Conservation (phyloP, 2,797 vertebrate genomes). For the Rhinella marina region DNA sequence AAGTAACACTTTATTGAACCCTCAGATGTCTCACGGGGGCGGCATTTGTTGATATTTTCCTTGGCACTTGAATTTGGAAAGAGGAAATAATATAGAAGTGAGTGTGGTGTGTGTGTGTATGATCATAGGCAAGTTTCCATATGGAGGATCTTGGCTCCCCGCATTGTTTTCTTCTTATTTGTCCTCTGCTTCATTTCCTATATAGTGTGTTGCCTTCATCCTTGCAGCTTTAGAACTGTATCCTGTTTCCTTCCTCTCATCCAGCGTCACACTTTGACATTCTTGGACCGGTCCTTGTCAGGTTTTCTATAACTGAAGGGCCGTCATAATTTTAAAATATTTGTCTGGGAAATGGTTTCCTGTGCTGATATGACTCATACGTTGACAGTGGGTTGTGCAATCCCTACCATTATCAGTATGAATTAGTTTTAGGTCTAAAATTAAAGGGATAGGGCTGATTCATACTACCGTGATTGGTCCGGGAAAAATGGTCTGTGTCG, state of each 20-base stretch:
- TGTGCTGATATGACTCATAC: constrained; percentile 12
- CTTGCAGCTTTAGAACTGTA: constrained; percentile 66
- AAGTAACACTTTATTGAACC: constrained; percentile 30
- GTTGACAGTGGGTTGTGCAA: background rate
- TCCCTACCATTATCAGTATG: background rate
- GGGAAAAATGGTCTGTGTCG: no score
- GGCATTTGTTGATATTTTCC: constrained; percentile 64
- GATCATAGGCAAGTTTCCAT: constrained; percentile 64
- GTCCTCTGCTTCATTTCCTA: constrained; percentile 66
- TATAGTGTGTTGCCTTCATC: constrained; percentile 61
- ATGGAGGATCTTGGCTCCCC: constrained; percentile 66
- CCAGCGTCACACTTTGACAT: constrained; percentile 58
- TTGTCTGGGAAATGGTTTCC: constrained; percentile 26
- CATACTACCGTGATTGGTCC: no score
- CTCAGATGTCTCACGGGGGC: constrained; percentile 20
- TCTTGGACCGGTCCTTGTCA: constrained; percentile 55
- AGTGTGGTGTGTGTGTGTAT: constrained; percentile 63
- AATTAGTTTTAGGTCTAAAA: no score
- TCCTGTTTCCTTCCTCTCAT: constrained; percentile 70
- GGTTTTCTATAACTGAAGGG: background rate
- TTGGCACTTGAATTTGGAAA: constrained; percentile 63
- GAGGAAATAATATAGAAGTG: constrained; percentile 70
- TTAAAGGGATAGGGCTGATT: no score
- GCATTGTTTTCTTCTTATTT: constrained; percentile 61
- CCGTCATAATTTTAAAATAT: background rate